Evolutionary conservation across 23 tunicate genomes (phyloP).

Genomic region (Phallusia fumigata): DNA sequence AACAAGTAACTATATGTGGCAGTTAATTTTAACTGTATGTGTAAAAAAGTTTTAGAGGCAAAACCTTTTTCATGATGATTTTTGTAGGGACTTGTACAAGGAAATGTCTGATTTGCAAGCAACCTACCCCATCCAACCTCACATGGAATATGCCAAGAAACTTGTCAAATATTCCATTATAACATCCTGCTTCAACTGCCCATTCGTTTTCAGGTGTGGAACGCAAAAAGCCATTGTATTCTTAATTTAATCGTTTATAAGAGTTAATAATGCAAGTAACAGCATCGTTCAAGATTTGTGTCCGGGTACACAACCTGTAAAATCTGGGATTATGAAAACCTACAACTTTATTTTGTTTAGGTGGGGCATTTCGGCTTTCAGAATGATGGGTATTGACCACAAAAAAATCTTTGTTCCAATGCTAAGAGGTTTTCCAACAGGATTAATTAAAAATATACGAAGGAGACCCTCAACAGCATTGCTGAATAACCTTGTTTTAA

Average conservation of each 20-base stretch:
- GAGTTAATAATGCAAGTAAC: too few species aligned
- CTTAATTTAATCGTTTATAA: too few species aligned
- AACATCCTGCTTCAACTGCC: slow-evolving; percentile 22
- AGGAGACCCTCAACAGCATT: slow-evolving; percentile 42
- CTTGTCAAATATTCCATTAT: slow-evolving; percentile 43
- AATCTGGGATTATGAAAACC: too few species aligned
- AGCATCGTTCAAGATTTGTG: too few species aligned
- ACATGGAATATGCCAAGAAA: slow-evolving; percentile 37
- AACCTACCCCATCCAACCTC: slow-evolving; percentile 47
- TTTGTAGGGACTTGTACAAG: slow-evolving; percentile 25
- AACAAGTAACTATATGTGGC: slow-evolving; percentile 41
- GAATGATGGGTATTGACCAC: slow-evolving; percentile 51
- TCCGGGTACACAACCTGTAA: too few species aligned
- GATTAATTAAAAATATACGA: slow-evolving; percentile 37
- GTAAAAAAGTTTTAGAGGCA: background rate
- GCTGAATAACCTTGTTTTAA: slow-evolving; percentile 41
- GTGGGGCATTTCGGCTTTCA: slow-evolving; percentile 16
- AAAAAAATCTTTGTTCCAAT: slow-evolving; percentile 52
- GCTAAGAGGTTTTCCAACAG: slow-evolving; percentile 49
- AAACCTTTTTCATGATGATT: background rate
- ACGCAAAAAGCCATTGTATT: too few species aligned
- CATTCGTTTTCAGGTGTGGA: slow-evolving; percentile 42
- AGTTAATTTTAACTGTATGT: too few species aligned
- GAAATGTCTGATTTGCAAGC: slow-evolving; percentile 18
- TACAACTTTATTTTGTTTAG: slow-evolving; percentile 15